phyloP scores from a whole-genome alignment of 2,113 vertebrate genomes.

The Rhynchomys soricoides region DNA sequence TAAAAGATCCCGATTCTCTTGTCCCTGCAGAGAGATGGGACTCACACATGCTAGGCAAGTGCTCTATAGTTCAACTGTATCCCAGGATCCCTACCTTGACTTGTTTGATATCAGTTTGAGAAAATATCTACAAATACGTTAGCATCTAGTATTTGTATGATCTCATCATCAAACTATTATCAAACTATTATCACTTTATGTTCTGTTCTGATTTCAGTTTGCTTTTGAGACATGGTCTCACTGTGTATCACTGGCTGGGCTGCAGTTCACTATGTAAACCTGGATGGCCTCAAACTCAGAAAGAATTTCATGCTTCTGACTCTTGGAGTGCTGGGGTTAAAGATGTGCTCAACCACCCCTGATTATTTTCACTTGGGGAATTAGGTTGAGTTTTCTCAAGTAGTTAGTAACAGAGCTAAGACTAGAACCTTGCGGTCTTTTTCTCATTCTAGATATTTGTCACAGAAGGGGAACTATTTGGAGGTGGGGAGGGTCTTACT shows the following conservation, averaged over 20 bases:
- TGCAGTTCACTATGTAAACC: background rate
- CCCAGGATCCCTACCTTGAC: background rate
- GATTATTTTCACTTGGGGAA: slow-evolving; percentile 3
- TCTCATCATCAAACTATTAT: background rate
- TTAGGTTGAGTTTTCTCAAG: background rate
- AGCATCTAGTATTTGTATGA: background rate
- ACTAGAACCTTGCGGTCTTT: background rate
- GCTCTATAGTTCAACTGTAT: background rate
- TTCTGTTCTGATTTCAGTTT: background rate
- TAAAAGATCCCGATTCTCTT: background rate
- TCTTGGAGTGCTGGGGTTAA: background rate
- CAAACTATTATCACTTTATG: background rate
- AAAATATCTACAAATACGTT: background rate
- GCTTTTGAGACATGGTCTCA: background rate
- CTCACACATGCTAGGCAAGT: background rate
- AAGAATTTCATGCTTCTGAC: background rate
- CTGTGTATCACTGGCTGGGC: background rate
- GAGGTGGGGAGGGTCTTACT: background rate
- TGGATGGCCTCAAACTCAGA: background rate
- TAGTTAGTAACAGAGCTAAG: background rate
- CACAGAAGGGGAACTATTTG: background rate
- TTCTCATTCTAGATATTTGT: background rate
- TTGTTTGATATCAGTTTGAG: background rate
- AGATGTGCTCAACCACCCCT: background rate
- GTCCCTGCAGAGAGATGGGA: background rate